A percentile compares a stretch with the other conserved stretches of the same genome.
These are phyloP conservation scores for Coecobrya sp. DNA, from an alignment of 2,888 invertebrate species.

Conservation along the genomic window DNA sequence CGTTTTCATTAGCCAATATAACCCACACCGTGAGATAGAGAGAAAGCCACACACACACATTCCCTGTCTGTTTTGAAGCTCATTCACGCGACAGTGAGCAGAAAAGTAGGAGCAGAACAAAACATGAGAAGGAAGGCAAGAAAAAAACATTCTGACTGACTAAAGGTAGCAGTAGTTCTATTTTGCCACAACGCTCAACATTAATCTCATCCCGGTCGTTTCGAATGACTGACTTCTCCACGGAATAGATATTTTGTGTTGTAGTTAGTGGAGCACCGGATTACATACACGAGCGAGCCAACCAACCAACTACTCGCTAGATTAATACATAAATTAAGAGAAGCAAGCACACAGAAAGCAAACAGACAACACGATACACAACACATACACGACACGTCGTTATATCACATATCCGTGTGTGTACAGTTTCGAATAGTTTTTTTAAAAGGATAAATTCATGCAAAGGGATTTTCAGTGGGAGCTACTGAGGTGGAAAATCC, in stretches of 20 bases:
- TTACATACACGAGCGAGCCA: conserved; percentile 24
- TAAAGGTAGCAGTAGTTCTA: conserved; percentile 20
- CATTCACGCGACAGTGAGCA: not conserved
- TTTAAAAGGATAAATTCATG: not conserved
- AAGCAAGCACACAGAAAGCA: not conserved
- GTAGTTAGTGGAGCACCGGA: conserved; percentile 16
- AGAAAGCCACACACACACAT: not conserved
- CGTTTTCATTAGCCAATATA: not conserved
- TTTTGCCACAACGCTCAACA: conserved; percentile 61
- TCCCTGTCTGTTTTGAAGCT: too few relatives aligned
- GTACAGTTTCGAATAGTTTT: not conserved
- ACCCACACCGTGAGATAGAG: not conserved
- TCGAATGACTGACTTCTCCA: conserved; percentile 63
- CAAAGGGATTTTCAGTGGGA: not conserved
- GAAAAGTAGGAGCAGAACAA: not conserved
- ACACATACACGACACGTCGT: not conserved
- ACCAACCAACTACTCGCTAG: not conserved
- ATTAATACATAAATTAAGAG: conserved; percentile 75
- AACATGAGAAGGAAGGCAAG: not conserved
- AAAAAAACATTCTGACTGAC: not conserved
- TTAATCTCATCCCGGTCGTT: conserved; percentile 55
- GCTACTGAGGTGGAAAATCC: conserved; percentile 6
- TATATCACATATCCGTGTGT: not conserved
- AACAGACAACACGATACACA: conserved; percentile 14
- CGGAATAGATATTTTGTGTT: not conserved